phyloP scores from a whole-genome alignment of 2,797 vertebrate genomes.

The Halcyon badia region DNA sequence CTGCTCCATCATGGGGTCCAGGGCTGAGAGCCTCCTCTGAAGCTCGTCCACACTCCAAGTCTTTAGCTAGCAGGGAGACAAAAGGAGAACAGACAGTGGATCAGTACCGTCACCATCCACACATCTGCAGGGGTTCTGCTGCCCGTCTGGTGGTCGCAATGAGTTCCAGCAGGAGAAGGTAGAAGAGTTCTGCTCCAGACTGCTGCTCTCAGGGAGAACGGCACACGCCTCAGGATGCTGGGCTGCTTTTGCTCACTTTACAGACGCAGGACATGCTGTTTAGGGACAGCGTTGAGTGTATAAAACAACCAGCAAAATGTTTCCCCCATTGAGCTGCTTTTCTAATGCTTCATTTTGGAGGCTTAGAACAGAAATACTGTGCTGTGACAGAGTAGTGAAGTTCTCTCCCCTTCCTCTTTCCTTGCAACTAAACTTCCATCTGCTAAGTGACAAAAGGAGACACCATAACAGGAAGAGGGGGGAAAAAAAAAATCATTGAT shows the following conservation, averaged over 20 bases:
- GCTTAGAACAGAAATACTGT: neutral
- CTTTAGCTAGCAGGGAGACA: slow-evolving; percentile 83
- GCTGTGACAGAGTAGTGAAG: neutral
- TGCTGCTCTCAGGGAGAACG: neutral
- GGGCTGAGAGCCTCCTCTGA: slow-evolving; percentile 85
- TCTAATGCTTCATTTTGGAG: neutral
- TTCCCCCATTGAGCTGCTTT: neutral
- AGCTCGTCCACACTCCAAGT: slow-evolving; percentile 93
- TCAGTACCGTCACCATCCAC: neutral
- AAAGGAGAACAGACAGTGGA: neutral
- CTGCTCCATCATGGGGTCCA: slow-evolving; percentile 97
- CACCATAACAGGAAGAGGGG: neutral
- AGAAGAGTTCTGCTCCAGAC: neutral
- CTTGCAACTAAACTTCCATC: neutral
- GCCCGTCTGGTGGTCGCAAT: fast-evolving
- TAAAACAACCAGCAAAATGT: neutral
- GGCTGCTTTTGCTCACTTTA: neutral
- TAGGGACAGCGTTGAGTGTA: neutral
- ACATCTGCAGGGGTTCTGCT: neutral
- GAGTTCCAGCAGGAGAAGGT: neutral
- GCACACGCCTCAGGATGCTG: neutral
- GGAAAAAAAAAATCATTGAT: neutral
- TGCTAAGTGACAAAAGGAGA: neutral
- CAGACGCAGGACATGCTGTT: neutral
- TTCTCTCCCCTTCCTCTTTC: neutral